Base-by-base conservation (phyloP, 2,888 invertebrate species). In the Chloromyia formosa region DNA sequence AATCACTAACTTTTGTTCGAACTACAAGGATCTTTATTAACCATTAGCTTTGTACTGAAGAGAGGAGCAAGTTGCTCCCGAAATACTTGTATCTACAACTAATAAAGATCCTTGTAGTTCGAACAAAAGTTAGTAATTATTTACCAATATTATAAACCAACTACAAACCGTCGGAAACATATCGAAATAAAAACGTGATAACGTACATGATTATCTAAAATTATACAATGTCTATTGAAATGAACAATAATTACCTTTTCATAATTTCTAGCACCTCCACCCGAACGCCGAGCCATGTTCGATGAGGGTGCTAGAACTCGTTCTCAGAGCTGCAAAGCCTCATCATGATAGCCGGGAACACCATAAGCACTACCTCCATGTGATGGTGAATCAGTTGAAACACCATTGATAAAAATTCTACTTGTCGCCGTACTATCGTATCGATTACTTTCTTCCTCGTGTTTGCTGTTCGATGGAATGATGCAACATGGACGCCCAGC, bases 361-460 rank as follows among this genome's bases (percentile, higher is more conserved):
- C 69, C 73, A 54, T 56, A 73, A 18, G 75, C 66, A 72, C 61
- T 76, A 71, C 73, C 75, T 18, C 74, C 76, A 75, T 75, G 42
- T 18, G 76, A 60, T 42, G 78, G 75, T 35, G 77, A 75, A 27
- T 76, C 73, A 22, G 86, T 87, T 1, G 88, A 84, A 78, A 84
- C 82, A 7, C 84, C 85, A 74, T 85, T 84, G 10, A 87, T 86
- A 75, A 88, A 79, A 54, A 87, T 85, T 72, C 87, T 84, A 1
- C 87, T 87, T 78, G 87, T 87, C 23, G 84, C 82, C 1, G 86
- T 85, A n/a, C 85, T 84, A 74, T 87, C 86, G 76, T 86, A 87
- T 60, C 84, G 85, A 77, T 83, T 82, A 58, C 81, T 82, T 75
- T 82, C 81, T 7, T 45, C 12, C 40, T 56, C 56, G 75, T 83